Base-by-base conservation (phyloP, 2,113 vertebrate genomes). In the Platichthys flesus region DNA sequence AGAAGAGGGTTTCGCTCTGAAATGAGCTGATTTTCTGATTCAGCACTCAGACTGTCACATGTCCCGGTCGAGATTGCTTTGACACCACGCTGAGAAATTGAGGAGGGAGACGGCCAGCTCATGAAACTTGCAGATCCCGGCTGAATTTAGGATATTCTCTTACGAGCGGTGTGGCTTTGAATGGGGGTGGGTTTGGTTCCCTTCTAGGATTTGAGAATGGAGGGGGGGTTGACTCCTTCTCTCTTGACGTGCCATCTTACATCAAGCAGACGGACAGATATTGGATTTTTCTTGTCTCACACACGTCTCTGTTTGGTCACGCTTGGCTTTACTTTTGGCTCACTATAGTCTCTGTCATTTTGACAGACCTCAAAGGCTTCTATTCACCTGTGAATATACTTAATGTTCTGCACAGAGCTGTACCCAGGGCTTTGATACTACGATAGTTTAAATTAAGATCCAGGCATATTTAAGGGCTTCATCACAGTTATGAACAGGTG, bases 51-150 rank as follows among this genome's bases (percentile, higher is more conserved):
- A 31, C 31, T 13, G 64, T 71, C 75, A 76, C 52, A 81, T 42
- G 79, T 79, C 71, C 55, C 2, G 0, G 14, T 12, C 10, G 1
- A 40, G 56, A 86, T 80, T 86, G 74, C 75, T 82, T 59, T 82
- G 78, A 86, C 85, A 82, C 35, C 69, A 35, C 14, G 66, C 52
- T 77, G 58, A 72, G 83, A 85, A 67, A 84, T 88, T 85, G 83
- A 86, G 76, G 64, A 76, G 76, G 61, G 70, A 12, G 83, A 72
- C 4, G 26, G 61, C 14, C 63, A 5, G 71, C 83, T 90, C 81
- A 86, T 88, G 73, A 88, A 90, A 88, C 60, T 82, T 88, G 78
- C 88, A 90, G 81, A 81, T 67, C 73, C 78, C 79, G 78, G 81
- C 81, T 86, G 67, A 78, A 83, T 86, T 83, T 65, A 51, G 64